Percentiles rank a stretch among this genome's conserved stretches.
phyloP scores from a whole-genome alignment of 2,888 invertebrate species.

The Homarus gammarus region DNA sequence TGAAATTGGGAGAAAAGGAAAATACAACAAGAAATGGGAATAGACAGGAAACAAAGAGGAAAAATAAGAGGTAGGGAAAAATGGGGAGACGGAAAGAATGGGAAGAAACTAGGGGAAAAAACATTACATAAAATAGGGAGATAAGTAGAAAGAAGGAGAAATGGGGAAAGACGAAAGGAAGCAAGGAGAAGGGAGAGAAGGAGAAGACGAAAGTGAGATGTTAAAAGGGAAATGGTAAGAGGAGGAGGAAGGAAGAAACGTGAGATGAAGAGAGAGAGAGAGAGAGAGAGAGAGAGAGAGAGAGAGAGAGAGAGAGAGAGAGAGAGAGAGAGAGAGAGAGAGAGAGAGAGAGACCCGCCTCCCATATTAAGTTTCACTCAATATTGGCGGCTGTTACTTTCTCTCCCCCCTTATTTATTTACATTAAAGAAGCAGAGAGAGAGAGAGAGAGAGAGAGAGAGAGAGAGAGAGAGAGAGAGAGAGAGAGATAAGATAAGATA shows the following conservation, averaged over 20 bases:
- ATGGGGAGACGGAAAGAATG: background rate
- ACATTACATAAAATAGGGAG: background rate
- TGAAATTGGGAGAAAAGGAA: background rate
- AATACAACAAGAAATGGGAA: background rate
- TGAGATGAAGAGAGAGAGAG: conserved; percentile 12
- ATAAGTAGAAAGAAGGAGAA: background rate
- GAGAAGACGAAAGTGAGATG: background rate
- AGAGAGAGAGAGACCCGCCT: too few relatives aligned
- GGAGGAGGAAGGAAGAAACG: background rate
- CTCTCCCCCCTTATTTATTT: too few relatives aligned
- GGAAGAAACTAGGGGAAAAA: background rate
- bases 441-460: too few relatives aligned
- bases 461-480: too few relatives aligned
- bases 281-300: conserved; percentile 3
- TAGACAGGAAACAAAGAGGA: background rate
- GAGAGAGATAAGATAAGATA: too few relatives aligned
- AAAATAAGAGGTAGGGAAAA: background rate
- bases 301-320: conserved; percentile 29
- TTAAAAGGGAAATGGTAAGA: background rate
- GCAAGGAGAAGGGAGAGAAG: background rate
- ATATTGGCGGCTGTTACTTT: too few relatives aligned
- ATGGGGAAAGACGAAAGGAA: too few relatives aligned
- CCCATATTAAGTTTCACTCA: too few relatives aligned
- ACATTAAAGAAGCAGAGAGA: too few relatives aligned
- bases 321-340: background rate